phyloP scores from a whole-genome alignment of 2,888 invertebrate genomes.

The Hydroisotoma schaefferi region DNA sequence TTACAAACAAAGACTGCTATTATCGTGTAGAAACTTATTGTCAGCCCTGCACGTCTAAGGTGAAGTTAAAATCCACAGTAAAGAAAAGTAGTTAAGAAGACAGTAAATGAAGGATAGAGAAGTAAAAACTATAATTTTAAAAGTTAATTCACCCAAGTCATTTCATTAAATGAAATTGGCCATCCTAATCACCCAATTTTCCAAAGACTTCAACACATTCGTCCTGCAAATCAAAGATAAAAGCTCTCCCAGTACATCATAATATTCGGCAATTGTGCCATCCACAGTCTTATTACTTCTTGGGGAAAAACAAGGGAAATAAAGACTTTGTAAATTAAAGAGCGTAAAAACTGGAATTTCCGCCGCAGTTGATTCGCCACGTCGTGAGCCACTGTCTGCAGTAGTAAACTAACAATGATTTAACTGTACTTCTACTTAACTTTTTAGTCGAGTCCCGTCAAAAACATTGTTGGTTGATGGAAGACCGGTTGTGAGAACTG shows the following conservation, averaged over 20 bases:
- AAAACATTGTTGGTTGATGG: no score
- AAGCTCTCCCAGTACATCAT: no score
- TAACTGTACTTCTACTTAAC: conserved; percentile 4
- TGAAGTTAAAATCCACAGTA: no score
- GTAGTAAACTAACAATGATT: conserved; percentile 14
- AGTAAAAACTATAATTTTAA: conserved; percentile 7
- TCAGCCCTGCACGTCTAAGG: no score
- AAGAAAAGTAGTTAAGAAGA: no score
- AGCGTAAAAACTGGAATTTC: conserved; percentile 14
- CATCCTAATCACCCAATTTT: not conserved
- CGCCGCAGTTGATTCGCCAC: conserved; percentile 13
- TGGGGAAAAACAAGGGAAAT: conserved; percentile 13
- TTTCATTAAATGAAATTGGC: conserved; percentile 10
- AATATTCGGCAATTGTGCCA: conserved; percentile 6
- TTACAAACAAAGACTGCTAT: no score
- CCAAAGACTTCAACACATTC: conserved; percentile 11
- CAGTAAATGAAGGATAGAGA: no score
- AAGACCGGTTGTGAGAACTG: no score
- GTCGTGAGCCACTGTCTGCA: conserved; percentile 4
- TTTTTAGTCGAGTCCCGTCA: no score
- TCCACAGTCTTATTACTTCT: conserved; percentile 15
- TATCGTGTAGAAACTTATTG: no score
- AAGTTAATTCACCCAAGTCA: conserved; percentile 10
- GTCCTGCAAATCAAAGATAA: not conserved
- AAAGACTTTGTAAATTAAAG: conserved; percentile 12